Percentiles rank a stretch among this genome's conserved stretches.
Conservation (phyloP, 2,888 invertebrate species). For the Orthosia incerta region DNA sequence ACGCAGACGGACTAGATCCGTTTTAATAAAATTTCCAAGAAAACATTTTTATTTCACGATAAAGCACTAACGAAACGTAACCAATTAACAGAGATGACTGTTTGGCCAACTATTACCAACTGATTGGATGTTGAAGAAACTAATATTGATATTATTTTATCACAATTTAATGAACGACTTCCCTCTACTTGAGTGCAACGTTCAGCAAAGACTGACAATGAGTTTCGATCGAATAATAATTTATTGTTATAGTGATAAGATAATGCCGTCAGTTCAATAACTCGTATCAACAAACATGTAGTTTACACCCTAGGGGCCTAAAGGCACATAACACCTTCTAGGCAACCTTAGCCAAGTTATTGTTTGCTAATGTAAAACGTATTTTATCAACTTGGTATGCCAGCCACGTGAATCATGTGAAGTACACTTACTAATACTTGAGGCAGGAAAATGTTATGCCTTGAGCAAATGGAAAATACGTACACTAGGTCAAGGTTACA, state of each 20-base stretch:
- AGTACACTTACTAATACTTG: conserved; percentile 54
- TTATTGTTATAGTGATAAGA: conserved; percentile 85
- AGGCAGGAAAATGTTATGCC: conserved; percentile 62
- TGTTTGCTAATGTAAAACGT: conserved; percentile 73
- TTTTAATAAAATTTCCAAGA: conserved; percentile 58
- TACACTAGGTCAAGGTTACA: conserved; percentile 76
- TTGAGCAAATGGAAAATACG: conserved; percentile 71
- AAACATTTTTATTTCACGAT: conserved; percentile 65
- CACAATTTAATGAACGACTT: conserved; percentile 48
- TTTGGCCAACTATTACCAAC: conserved; percentile 27
- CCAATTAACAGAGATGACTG: conserved; percentile 60
- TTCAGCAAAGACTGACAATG: conserved; percentile 70
- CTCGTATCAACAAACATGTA: conserved; percentile 76
- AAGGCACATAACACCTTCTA: conserved; percentile 58
- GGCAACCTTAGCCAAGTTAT: conserved; percentile 67
- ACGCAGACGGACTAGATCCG: conserved; percentile 58
- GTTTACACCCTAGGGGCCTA: conserved; percentile 67
- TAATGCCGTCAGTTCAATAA: conserved; percentile 85
- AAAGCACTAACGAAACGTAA: conserved; percentile 67
- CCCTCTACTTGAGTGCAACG: conserved; percentile 65
- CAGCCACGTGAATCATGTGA: conserved; percentile 65
- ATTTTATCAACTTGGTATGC: conserved; percentile 68
- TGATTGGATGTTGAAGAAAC: conserved; percentile 21
- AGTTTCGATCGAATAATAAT: conserved; percentile 77
- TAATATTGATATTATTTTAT: conserved; percentile 38